Percentiles rank a stretch among this genome's conserved stretches.
Evolutionary conservation across 2,797 vertebrate species (phyloP).

Genomic region (Yasuhikotakia modesta): DNA sequence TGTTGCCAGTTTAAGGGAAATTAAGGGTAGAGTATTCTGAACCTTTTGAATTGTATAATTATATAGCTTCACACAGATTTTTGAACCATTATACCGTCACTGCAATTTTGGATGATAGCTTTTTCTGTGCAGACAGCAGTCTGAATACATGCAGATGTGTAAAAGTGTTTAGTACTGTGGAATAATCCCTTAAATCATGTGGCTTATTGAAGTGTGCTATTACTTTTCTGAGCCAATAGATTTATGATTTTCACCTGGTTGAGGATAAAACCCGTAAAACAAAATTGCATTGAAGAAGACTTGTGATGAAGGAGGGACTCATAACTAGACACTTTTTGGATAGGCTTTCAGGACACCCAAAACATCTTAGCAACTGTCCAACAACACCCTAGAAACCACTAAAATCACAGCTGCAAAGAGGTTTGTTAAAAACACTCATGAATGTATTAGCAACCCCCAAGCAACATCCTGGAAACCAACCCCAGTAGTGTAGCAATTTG

Average conservation of each 20-base stretch:
- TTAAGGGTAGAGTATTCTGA: conserved; percentile 8
- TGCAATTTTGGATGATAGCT: neutral
- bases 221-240: neutral
- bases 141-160: conserved; percentile 12
- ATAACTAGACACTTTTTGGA: neutral
- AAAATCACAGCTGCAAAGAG: too few species aligned
- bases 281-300: neutral
- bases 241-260: neutral
- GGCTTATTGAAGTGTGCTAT: conserved; percentile 1
- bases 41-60: neutral
- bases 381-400: too few species aligned
- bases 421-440: too few species aligned
- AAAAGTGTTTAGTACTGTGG: conserved; percentile 14
- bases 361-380: neutral
- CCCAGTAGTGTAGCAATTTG: neutral
- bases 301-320: neutral
- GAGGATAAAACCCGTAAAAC: neutral
- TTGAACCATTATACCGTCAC: conserved; percentile 9
- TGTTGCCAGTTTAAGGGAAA: conserved; percentile 19
- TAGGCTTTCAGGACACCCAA: neutral
- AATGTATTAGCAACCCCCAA: too few species aligned
- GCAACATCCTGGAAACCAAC: too few species aligned
- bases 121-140: neutral
- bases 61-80: conserved; percentile 1
- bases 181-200: neutral